Evolutionary conservation across 2,888 invertebrate species (phyloP), one percentile per base, ranked within the genome.

Genomic region (Serripes groenlandicus): DNA sequence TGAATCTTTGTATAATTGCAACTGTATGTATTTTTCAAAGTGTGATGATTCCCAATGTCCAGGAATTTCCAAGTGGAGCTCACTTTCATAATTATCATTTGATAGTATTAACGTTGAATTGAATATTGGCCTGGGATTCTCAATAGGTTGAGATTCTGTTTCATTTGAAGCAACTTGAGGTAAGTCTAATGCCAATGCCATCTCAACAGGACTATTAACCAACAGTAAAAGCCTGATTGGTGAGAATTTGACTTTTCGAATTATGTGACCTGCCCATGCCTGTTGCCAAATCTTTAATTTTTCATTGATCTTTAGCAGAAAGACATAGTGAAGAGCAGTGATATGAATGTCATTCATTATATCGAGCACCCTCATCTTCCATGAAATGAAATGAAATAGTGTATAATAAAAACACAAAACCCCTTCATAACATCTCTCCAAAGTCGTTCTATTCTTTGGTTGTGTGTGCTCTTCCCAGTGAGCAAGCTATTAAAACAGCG

Each of bases 341-440:
- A 78, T 42, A 49, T 82, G 70, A 26, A 37, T 15, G 1, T 74
- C 75, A 60, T 69, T 75, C 30, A 82, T 21, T 9, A 69, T 32
- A 49, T 77, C 79, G 3, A 80, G 73, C 32, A 18, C 60, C 77
- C 11, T 52, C 42, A 52, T 83, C 78, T 62, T 83, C 83, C 49
- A n/a, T n/a, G n/a, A n/a, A n/a, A 79, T 28, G 49, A 60, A 78
- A 23, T 75, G 62, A 62, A 83, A 83, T 26, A 83, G 56, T 21
- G 69, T 52, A 77, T 83, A 77, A 64, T 32, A 83, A 28, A 60
- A 79, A 21, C 62, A 34, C 9, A 83, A 49, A 11, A 83, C 79
- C 18, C 83, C 83, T 21, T 83, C 76, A 75, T 72, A 83, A 75
- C 73, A 73, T 83, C 79, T 23, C 79, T 60, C 83, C 78, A 83